These are phyloP conservation scores for Tachystola acroxantha DNA, from an alignment of 2,888 invertebrate species.

Conservation along the genomic window DNA sequence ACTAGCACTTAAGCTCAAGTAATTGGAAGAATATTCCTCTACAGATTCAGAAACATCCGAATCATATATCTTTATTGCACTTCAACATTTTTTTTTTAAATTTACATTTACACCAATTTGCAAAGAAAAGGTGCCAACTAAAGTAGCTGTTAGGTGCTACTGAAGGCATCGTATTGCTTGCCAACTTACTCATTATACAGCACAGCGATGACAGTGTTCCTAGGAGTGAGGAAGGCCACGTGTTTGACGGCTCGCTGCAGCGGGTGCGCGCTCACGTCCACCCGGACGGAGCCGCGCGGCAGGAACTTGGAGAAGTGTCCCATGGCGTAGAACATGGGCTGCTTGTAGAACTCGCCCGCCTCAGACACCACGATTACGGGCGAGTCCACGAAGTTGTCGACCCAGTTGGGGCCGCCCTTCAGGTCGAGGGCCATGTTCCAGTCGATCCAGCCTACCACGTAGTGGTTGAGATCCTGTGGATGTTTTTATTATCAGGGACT, in stretches of 20 bases:
- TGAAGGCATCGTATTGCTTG: no score
- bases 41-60: no score
- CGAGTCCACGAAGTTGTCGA: constrained; percentile 85
- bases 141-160: no score
- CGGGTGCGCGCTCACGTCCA: constrained; percentile 19
- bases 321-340: constrained; percentile 91
- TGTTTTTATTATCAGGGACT: no score
- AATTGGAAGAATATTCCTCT: no score
- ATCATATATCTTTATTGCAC: no score
- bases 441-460: constrained; percentile 89
- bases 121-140: no score
- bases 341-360: constrained; percentile 87
- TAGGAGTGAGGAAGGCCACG: constrained; percentile 37
- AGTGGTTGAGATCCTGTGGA: constrained; percentile 82
- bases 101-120: no score
- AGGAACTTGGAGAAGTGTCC: constrained; percentile 87
- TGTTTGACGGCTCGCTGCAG: constrained; percentile 16
- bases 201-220: constrained; percentile 36
- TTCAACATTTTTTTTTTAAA: no score
- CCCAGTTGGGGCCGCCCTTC: constrained; percentile 88
- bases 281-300: constrained; percentile 72
- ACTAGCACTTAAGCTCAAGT: no score
- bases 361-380: constrained; percentile 71
- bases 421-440: constrained; percentile 90
- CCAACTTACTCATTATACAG: constrained; percentile 41